Evolutionary conservation across 1,140 invertebrate species (phyloP).

Genomic region (Sminthurides bifidus): DNA sequence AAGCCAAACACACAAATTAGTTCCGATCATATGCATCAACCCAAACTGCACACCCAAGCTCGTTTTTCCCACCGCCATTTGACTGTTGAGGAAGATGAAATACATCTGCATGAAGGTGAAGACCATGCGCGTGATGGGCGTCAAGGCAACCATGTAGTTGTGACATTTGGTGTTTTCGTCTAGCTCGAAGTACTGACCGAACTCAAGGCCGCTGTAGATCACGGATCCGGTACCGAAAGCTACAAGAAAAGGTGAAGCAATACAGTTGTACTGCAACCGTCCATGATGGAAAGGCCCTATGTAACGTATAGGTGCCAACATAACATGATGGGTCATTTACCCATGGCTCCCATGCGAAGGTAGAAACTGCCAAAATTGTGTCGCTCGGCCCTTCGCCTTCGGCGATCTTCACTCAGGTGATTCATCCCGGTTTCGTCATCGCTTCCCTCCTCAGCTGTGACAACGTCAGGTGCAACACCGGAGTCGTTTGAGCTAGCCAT

Average conservation of each 20-base stretch:
- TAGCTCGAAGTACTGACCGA: conserved; percentile 84
- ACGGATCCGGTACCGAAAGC: conserved; percentile 88
- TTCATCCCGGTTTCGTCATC: not conserved
- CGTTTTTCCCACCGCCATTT: conserved; percentile 36
- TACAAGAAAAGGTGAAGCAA: conserved; percentile 38
- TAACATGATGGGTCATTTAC: not conserved
- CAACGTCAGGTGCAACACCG: conserved; percentile 4
- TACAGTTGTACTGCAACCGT: too few relatives aligned
- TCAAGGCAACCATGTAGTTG: conserved; percentile 71
- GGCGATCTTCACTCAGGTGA: not conserved
- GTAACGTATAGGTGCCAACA: not conserved
- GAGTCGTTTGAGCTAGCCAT: not conserved
- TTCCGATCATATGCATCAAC: conserved; percentile 91
- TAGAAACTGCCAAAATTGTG: conserved; percentile 28
- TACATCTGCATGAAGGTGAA: conserved; percentile 94
- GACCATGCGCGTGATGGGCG: conserved; percentile 74
- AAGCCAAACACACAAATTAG: conserved; percentile 85
- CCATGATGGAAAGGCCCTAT: too few relatives aligned
- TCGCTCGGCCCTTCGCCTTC: not conserved
- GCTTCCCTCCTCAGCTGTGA: not conserved
- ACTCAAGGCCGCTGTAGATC: conserved; percentile 88
- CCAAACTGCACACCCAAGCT: conserved; percentile 62
- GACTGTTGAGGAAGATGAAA: conserved; percentile 89
- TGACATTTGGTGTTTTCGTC: conserved; percentile 69
- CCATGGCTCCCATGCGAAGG: conserved; percentile 25